These are phyloP conservation scores for Calliphora vicina DNA, from an alignment of 1,140 invertebrate species.

Conservation along the genomic window DNA sequence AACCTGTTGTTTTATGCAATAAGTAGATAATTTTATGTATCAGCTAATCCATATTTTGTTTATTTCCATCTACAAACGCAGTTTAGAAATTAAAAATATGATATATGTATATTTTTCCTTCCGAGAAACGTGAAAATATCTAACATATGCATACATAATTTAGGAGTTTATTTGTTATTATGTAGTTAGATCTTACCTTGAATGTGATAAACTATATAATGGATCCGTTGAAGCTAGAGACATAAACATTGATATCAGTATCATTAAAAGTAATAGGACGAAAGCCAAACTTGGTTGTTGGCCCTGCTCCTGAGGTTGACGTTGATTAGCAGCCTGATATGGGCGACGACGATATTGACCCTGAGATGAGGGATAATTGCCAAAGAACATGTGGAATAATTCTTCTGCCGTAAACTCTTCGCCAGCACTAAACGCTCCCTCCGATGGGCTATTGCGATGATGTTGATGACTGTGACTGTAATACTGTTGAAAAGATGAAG, in stretches of 20 bases:
- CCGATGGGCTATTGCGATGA: conserved; percentile 3
- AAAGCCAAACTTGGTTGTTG: conserved; percentile 50
- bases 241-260: conserved; percentile 90
- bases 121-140: no score
- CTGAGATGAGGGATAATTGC: conserved; percentile 64
- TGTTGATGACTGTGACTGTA: conserved; percentile 25
- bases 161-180: no score
- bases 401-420: conserved; percentile 95
- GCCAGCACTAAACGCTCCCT: conserved; percentile 72
- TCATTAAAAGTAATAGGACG: conserved; percentile 81
- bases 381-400: conserved; percentile 98
- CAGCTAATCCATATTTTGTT: no score
- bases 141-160: no score
- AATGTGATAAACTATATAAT: conserved; percentile 84
- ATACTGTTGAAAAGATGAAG: conserved; percentile 26
- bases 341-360: conserved; percentile 28
- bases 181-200: conserved; percentile 72
- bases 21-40: no score
- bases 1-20: neutral
- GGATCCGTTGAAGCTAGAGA: conserved; percentile 93
- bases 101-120: no score
- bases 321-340: conserved; percentile 57
- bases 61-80: no score
- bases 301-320: conserved; percentile 50
- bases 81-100: no score